Conservation (phyloP, 2,113 vertebrate genomes). For the Tauraco erythrolophus region DNA sequence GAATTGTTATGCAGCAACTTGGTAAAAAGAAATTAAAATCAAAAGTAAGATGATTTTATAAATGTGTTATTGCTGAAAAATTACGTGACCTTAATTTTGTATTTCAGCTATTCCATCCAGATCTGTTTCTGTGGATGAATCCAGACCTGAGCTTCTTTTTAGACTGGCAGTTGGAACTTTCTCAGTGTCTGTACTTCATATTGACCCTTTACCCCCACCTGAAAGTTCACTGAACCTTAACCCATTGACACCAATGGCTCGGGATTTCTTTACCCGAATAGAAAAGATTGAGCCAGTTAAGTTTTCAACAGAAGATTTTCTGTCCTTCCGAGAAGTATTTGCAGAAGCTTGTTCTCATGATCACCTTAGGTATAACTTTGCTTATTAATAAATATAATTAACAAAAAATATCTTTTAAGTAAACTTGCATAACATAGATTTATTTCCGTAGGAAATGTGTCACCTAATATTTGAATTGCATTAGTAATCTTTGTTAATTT, state of each 20-base stretch:
- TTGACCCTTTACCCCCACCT: slow-evolving; percentile 93
- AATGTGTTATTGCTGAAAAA: slow-evolving; percentile 47
- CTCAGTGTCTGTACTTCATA: slow-evolving; percentile 92
- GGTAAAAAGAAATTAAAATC: slow-evolving; percentile 19
- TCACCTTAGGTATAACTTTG: slow-evolving; percentile 89
- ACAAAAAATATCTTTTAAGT: slow-evolving; percentile 14
- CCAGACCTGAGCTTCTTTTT: slow-evolving; percentile 92
- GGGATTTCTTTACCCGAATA: slow-evolving; percentile 88
- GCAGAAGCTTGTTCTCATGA: slow-evolving; percentile 94
- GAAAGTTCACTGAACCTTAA: slow-evolving; percentile 84
- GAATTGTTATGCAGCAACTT: not conserved
- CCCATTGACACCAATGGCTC: slow-evolving; percentile 88
- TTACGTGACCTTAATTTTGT: slow-evolving; percentile 63
- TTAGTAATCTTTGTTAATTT: not conserved
- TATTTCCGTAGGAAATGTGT: not conserved
- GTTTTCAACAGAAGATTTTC: slow-evolving; percentile 83
- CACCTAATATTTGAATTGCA: not conserved
- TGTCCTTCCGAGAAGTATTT: slow-evolving; percentile 85
- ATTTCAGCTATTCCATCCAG: slow-evolving; percentile 90
- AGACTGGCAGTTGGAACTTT: slow-evolving; percentile 85
- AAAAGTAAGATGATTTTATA: slow-evolving; percentile 29
- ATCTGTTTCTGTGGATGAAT: slow-evolving; percentile 90
- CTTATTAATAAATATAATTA: slow-evolving; percentile 33
- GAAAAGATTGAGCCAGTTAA: slow-evolving; percentile 81
- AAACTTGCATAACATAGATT: not conserved